phyloP scores from a whole-genome alignment of 1,140 invertebrate species.

The Eumaeus atala region DNA sequence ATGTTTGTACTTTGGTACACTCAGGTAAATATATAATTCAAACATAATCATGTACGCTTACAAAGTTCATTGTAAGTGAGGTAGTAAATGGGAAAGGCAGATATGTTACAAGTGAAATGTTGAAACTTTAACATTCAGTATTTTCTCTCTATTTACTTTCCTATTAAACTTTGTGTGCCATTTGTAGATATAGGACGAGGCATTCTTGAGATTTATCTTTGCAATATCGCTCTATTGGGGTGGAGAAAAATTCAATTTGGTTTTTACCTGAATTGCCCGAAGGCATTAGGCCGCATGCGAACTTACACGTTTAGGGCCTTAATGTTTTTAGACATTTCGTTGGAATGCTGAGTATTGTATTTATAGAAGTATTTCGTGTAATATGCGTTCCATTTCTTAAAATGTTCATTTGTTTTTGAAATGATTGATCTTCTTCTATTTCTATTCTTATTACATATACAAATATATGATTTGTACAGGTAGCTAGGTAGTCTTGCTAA shows the following conservation, averaged over 20 bases:
- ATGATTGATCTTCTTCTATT: no score
- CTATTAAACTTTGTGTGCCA: constrained; percentile 65
- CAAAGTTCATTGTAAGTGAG: constrained; percentile 1
- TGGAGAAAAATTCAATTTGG: constrained; percentile 64
- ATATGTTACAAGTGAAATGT: constrained; percentile 15
- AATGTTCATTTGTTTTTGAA: not conserved
- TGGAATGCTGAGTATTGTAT: constrained; percentile 4
- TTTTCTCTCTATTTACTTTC: constrained; percentile 64
- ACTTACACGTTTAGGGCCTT: constrained; percentile 3
- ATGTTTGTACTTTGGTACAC: not conserved
- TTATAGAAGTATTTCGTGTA: constrained; percentile 1
- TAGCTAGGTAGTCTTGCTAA: no score
- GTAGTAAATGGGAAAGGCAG: constrained; percentile 13
- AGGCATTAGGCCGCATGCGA: constrained; percentile 10
- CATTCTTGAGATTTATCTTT: constrained; percentile 61
- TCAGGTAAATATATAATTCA: not conserved
- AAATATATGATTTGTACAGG: no score
- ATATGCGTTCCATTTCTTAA: no score
- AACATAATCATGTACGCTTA: not conserved
- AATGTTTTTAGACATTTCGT: constrained; percentile 11
- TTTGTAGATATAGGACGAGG: constrained; percentile 32
- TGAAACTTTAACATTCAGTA: constrained; percentile 51
- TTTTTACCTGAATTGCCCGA: constrained; percentile 50
- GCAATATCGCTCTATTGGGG: constrained; percentile 59
- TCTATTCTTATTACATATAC: no score